Base-by-base conservation (phyloP, 1,140 invertebrate species). In the Phthorimaea operculella region DNA sequence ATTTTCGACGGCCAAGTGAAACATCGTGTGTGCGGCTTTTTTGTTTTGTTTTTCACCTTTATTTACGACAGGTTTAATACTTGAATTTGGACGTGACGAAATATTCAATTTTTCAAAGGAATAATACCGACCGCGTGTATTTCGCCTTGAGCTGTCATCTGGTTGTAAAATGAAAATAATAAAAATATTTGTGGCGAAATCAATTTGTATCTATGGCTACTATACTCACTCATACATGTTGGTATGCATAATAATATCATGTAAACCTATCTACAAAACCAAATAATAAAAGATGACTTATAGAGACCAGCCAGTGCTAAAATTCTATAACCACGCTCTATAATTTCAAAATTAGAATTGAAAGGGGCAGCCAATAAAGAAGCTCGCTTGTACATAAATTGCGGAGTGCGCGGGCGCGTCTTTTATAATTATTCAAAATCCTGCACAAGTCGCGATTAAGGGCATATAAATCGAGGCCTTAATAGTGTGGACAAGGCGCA, bases 401-500 rank as follows among this genome's bases (percentile, higher is more conserved):
- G 54, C 52, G 21, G 21, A 28, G 21, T 28, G 21, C 21, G 21
- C 21, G 55, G 33, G 57, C 58, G 55, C 62, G 54, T 64, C 67
- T 51, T 67, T 71, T 69, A 72, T 76, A 76, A 79, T 79, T 76
- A 79, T 79, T 76, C 72, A 76, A 71, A 74, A 74, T 71, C 62
- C 63, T 44, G 48, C 54, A 47, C 14, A 63, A 56, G 57, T 48
- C 54, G 61, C 54, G 55, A 58, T 61, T 67, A 70, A 66, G 62
- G 69, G 62, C 59, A 66, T 66, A 74, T 76, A 74, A 72, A 69
- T 74, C 62, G 64, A 53, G 45, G 57, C 60, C 65, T 71, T 70
- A 73, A 77, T 72, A 72, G 70, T 66, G 68, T 65, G 61, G 71
- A 75, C 72, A 68, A 63, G 66, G 65, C 60, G 57, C 63, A 74